Base-by-base conservation (phyloP, 92 coral and sea anemone species). In the Blastomussa wellsi region DNA sequence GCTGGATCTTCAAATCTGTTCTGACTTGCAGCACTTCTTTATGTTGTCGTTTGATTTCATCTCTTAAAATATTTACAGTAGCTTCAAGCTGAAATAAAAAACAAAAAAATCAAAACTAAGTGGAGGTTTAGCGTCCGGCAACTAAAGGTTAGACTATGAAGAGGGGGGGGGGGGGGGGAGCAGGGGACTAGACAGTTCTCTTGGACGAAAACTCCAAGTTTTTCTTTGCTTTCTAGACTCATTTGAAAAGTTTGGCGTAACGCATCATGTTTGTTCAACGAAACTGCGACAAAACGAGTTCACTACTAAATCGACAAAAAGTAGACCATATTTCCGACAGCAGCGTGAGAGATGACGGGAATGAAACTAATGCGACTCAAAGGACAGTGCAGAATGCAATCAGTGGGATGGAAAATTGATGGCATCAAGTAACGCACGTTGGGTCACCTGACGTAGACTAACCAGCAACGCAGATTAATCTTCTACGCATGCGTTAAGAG, bases 21-120 rank as follows among this genome's bases (percentile, higher is more conserved):
- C 89, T 81, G 17, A 83, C 81, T 51, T 91, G 93, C 12, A 66
- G 67, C 16, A 91, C 68, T 55, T 93, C 94, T 22, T 80, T 86
- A 49, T 91, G 92, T 0, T 89, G 91, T 39, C 97, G 55, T 31
- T 77, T 79, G 59, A 93, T 78, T 76, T 93, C 97, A 15, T 91
- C 91, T 38, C 89, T 91, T 35, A 89, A 41, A 39, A 89, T 48
- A 17, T 47, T 72, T 19, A 91, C 89, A 32, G 76, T 90, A 26
- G 35, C 81, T 60, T 93, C 97, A 32, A 91, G 82, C 97, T 93
- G 87, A 62, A 88, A 90, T 64, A 33, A 44, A 37, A 33, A 51
- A 29, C 5, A 37, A 71, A 15, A 13, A 28, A 48, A 52, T 31
- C 19, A 11, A 1, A 0, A 55, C 65, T 22, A 57, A 24, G 29